Base-by-base conservation (phyloP, 1,140 invertebrate genomes). In the Hycleus phaleratus region DNA sequence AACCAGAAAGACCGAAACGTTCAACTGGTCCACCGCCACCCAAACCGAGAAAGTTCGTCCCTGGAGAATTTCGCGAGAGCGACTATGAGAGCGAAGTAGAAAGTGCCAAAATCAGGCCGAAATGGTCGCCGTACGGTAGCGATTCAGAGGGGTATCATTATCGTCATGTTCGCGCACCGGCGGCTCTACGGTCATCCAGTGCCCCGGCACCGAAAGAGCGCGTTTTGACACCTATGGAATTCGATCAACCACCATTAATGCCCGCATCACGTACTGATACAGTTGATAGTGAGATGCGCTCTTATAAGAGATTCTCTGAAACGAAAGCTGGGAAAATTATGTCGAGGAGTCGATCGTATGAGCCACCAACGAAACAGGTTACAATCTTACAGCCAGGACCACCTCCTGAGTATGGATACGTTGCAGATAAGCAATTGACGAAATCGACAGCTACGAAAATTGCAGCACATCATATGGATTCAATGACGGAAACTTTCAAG, bases 1-100 rank as follows among this genome's bases (percentile, higher is more conserved):
- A 76, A 12, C 71, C 74, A 8, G 59, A 69, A 64, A 62, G 71
- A 1, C 67, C 68, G 9, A 56, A 61, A 46, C 58, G 61, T 43
- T 45, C 71, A 60, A 74, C 67, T 67, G 52, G 74, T 42, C 78
- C 75, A 40, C 74, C 75, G 49, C 76, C 68, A 18, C 79, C 82
- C 1, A 81, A 71, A 4, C 85, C 84, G 1, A 85, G 75, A 0
- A 87, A 85, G 68, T 87, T 87, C 65, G 68, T 85, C 18, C 80
- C 80, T 8, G 84, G 83, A 5, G 82, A 86, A 54, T 84, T 82
- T 54, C 72, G 79, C 1, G 85, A 87, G 61, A 85, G 83, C 42
- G 85, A 87, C 59, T 87, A 87, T 61, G 85, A 87, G 60, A 86
- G 83, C 70, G 85, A 87, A 59, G 72, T 80, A 1, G 85, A 86